phyloP scores from a whole-genome alignment of 2,797 vertebrate species.

The Salmo trutta region DNA sequence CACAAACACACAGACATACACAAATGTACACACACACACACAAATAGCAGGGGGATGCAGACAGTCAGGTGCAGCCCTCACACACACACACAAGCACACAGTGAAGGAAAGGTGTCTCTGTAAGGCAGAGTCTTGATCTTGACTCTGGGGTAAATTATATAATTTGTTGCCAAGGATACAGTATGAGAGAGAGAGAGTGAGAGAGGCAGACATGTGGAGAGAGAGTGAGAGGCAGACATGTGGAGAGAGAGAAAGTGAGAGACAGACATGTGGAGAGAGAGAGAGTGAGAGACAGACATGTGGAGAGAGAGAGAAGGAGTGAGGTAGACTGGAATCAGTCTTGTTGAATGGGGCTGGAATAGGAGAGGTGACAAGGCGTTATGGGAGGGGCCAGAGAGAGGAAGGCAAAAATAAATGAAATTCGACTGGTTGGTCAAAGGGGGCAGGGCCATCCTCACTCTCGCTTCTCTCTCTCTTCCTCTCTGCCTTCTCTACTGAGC shows the following conservation, averaged over 20 bases:
- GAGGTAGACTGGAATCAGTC: constrained; percentile 23
- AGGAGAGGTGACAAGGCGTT: constrained; percentile 20
- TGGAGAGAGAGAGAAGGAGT: constrained; percentile 17
- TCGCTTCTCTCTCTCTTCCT: constrained; percentile 18
- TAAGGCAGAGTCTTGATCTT: constrained; percentile 62
- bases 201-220: neutral
- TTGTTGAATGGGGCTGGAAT: constrained; percentile 52
- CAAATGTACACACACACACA: neutral
- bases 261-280: too few relatives aligned
- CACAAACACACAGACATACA: neutral
- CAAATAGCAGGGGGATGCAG: neutral
- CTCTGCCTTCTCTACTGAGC: constrained; percentile 23
- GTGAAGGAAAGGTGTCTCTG: constrained; percentile 18
- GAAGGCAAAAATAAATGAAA: constrained; percentile 29
- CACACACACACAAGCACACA: neutral
- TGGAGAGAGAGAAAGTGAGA: too few relatives aligned
- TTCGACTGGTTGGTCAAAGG: constrained; percentile 45
- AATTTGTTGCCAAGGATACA: constrained; percentile 77
- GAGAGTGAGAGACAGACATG: constrained; percentile 9
- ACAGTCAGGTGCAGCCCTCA: constrained; percentile 5
- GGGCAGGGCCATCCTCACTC: constrained; percentile 41
- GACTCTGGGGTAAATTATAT: constrained; percentile 75
- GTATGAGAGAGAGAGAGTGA: constrained; percentile 41
- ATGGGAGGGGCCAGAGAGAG: constrained; percentile 31
- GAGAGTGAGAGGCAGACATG: too few relatives aligned